phyloP scores from a whole-genome alignment of 2,797 vertebrate species.

The Rhinichthys osculus region DNA sequence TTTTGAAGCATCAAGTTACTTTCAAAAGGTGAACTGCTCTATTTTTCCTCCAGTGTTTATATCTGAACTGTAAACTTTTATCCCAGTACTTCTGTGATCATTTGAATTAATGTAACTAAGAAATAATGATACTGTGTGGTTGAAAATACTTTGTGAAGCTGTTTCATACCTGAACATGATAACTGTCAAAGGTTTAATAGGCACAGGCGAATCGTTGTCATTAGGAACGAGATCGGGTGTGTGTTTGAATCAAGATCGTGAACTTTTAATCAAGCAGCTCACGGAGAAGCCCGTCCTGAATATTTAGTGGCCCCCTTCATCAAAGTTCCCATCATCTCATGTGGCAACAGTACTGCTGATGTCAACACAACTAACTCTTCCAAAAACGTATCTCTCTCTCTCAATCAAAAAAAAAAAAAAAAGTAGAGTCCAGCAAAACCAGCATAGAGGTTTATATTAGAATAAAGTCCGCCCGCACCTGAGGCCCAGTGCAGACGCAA shows the following conservation, averaged over 20 bases:
- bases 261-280: neutral
- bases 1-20: too few species aligned
- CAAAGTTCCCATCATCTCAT: constrained; percentile 14
- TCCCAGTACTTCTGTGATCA: neutral
- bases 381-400: constrained; percentile 9
- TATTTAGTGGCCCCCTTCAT: neutral
- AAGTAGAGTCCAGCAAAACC: constrained; percentile 23
- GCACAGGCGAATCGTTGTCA: too few species aligned
- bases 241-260: neutral
- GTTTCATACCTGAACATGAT: too few species aligned
- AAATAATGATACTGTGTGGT: neutral
- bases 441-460: constrained; percentile 35
- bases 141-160: neutral
- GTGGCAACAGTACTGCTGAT: constrained; percentile 38
- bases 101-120: neutral
- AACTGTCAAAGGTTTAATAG: too few species aligned
- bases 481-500: constrained; percentile 33
- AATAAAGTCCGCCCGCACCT: constrained; percentile 38
- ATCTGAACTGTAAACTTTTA: neutral
- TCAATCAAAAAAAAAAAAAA: neutral
- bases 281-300: neutral
- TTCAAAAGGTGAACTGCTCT: too few species aligned
- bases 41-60: too few species aligned
- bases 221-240: too few species aligned
- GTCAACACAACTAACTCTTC: constrained; percentile 38